Percentiles rank a stretch among this genome's conserved stretches.
Evolutionary conservation across 2,888 invertebrate genomes (phyloP).

Genomic region (Micoletzkya japonica): DNA sequence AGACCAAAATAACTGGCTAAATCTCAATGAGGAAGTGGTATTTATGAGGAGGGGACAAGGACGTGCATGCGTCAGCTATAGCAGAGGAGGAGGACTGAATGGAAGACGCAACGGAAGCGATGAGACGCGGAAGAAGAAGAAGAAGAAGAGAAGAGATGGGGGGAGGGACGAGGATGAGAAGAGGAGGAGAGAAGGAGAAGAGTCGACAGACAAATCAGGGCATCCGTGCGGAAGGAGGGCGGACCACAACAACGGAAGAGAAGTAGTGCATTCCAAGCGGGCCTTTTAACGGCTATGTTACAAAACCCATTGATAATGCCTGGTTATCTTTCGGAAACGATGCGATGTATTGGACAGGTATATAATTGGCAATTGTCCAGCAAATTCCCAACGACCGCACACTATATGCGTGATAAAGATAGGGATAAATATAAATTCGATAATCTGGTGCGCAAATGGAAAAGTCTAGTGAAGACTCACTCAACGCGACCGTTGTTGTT

Average conservation of each 20-base stretch:
- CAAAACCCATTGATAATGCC: background rate
- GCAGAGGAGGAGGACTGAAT: background rate
- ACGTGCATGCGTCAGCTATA: no score
- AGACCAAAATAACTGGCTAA: background rate
- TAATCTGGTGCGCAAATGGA: no score
- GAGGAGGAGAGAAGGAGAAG: background rate
- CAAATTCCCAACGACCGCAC: no score
- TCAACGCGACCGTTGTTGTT: conserved; percentile 5
- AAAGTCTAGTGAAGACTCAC: background rate
- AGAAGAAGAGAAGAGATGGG: background rate
- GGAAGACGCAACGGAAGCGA: background rate
- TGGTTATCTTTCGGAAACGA: no score
- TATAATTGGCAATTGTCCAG: no score
- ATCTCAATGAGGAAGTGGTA: background rate
- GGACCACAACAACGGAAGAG: no score
- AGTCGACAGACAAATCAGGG: background rate
- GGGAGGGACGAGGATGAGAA: background rate
- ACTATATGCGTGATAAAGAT: no score
- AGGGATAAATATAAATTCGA: no score
- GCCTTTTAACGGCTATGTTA: no score
- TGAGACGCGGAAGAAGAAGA: background rate
- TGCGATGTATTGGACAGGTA: no score
- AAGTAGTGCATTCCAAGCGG: no score
- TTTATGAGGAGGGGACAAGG: background rate
- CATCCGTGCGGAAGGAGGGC: no score